Evolutionary conservation across 2,888 invertebrate species (phyloP), one percentile per base, ranked within the genome.

Genomic region (Epirrhoe tristata): DNA sequence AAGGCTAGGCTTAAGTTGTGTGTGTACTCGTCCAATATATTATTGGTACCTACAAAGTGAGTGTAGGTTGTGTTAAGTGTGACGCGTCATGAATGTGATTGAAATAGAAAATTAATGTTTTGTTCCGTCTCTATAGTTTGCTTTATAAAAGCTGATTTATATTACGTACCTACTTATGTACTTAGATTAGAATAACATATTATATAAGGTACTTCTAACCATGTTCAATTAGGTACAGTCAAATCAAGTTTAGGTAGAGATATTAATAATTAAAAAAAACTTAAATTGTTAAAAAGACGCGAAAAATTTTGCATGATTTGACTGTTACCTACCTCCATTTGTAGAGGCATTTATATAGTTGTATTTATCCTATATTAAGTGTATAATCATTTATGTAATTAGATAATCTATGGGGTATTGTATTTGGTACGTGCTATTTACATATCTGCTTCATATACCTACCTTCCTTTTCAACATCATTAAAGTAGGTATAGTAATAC

Each of bases 1-100:
- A 84, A 86, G 81, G 39, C 82, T 86, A 86, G 81, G 76, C 79
- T 81, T 79, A 78, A 79, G 73, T 85, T 77, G 77, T 79, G 78
- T 80, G 74, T 80, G 90, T 90, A 87, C 89, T 43, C 39, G 39
- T 43, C 12, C 12, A 12, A 43, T 5, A 43, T 12, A 43, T 10
- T 43, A 43, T 39, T 39, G 39, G 39, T 43, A 12, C 5, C 24
- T 24, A 24, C 24, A 24, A 43, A 43, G 12, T 43, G 12, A 43
- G 39, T 43, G 39, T 43, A 34, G 34, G 34, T 34, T 24, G 12
- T 43, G 12, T 12, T 8, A 53, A 32, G 55, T 50, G 36, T 32
- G 50, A 43, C 55, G 54, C 59, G 24, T 43, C 34, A 52, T 46
- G 6, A 63, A 53, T 60, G 66, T 48, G 48, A 57, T 61, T 48